Percentiles rank a stretch among this genome's conserved stretches.
Evolutionary conservation across 2,888 invertebrate genomes (phyloP).

Genomic region (Leistus spinibarbis): DNA sequence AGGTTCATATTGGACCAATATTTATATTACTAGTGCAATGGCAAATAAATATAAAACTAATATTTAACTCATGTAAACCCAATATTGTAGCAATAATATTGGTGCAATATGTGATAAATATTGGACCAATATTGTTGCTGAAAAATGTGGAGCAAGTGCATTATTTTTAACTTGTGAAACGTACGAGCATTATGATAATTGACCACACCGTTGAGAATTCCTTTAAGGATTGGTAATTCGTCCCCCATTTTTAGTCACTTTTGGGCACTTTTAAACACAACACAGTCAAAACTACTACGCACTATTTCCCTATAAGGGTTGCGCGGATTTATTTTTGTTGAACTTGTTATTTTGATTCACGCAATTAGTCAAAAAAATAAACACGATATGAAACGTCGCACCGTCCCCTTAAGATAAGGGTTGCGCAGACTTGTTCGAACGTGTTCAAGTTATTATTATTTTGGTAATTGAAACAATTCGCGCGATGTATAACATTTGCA

Average conservation of each 20-base stretch:
- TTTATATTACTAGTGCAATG: too few relatives aligned
- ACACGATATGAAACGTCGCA: neutral
- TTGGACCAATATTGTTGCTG: neutral
- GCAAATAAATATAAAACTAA: too few relatives aligned
- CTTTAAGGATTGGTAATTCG: conserved; percentile 89
- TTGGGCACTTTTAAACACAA: neutral
- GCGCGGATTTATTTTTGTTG: neutral
- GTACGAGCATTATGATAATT: conserved; percentile 93
- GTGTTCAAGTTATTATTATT: neutral
- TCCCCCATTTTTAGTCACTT: conserved; percentile 70
- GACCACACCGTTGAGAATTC: conserved; percentile 88
- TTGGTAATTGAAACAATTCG: neutral
- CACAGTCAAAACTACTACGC: neutral
- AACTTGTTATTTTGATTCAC: neutral
- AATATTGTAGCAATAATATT: too few relatives aligned
- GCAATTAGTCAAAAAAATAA: too few relatives aligned
- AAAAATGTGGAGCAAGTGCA: neutral
- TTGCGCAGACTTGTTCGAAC: neutral
- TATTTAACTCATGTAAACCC: too few relatives aligned
- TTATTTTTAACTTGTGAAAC: conserved; percentile 55
- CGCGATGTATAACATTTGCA: neutral
- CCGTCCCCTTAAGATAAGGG: too few relatives aligned
- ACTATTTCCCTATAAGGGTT: neutral
- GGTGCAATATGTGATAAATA: too few relatives aligned
- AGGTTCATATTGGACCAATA: too few relatives aligned